These are phyloP conservation scores for Selenia dentaria DNA, from an alignment of 2,888 invertebrate genomes.

Conservation along the genomic window DNA sequence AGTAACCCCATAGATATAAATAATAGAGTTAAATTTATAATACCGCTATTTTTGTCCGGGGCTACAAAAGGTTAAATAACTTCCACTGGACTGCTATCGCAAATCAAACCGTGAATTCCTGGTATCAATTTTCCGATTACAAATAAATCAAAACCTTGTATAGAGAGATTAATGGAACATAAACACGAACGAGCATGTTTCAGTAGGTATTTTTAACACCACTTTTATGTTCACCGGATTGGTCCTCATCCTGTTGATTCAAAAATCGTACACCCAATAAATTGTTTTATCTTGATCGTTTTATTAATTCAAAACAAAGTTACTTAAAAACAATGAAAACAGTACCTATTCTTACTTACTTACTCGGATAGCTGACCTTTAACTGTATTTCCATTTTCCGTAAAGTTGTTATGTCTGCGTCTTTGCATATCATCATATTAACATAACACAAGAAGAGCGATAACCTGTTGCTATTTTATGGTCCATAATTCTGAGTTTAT, in stretches of 20 bases:
- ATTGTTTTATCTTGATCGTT: not conserved
- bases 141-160: too few species aligned
- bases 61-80: too few species aligned
- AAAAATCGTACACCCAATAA: conserved; percentile 2
- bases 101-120: too few species aligned
- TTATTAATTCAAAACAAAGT: not conserved
- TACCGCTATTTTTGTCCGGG: too few species aligned
- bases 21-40: too few species aligned
- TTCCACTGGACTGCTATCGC: too few species aligned
- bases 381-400: conserved; percentile 19
- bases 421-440: conserved; percentile 17
- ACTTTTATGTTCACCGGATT: conserved; percentile 5
- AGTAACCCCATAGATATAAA: too few species aligned
- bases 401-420: conserved; percentile 6
- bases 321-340: not conserved
- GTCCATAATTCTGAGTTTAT: conserved; percentile 10
- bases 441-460: conserved; percentile 28
- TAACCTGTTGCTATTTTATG: conserved; percentile 34
- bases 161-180: not conserved
- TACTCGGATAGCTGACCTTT: too few species aligned
- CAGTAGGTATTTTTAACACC: not conserved
- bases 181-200: not conserved
- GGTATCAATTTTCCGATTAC: too few species aligned
- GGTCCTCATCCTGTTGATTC: conserved; percentile 17
- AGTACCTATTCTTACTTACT: not conserved